A percentile compares a stretch with the other conserved stretches of the same genome.
Conservation (phyloP, 2,113 vertebrate species). For the Syrrhaptes paradoxus region DNA sequence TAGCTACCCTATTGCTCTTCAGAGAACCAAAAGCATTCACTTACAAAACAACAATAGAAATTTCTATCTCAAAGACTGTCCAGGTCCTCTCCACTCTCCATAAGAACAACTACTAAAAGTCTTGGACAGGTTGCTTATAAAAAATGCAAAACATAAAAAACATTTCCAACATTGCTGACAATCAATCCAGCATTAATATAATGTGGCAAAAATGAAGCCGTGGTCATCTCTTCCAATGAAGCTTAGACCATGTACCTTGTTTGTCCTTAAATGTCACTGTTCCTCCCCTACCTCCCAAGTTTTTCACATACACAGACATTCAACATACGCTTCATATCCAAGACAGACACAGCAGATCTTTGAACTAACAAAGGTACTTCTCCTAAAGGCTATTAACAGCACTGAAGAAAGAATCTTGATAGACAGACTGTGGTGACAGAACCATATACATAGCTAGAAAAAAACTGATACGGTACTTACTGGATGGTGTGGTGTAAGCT, state of each 20-base stretch:
- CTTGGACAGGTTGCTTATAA: neutral
- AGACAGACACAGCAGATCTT: neutral
- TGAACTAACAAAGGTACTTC: neutral
- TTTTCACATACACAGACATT: neutral
- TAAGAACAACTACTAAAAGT: neutral
- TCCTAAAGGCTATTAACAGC: neutral
- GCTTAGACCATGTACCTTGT: neutral
- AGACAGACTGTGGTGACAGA: neutral
- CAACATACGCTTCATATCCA: neutral
- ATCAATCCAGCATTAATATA: neutral
- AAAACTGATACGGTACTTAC: constrained; percentile 74
- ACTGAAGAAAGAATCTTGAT: neutral
- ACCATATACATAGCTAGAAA: neutral
- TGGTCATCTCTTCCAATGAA: neutral
- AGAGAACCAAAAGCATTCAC: neutral
- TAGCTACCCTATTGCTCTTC: neutral
- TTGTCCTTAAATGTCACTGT: neutral
- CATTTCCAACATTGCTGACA: neutral
- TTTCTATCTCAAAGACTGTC: neutral
- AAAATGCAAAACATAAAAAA: neutral
- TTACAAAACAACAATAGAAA: neutral
- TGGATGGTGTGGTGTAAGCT: constrained; percentile 93
- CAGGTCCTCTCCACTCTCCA: neutral
- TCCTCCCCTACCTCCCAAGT: neutral
- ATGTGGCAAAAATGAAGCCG: neutral